Percentiles rank a stretch among this genome's conserved stretches.
Evolutionary conservation across 2,113 vertebrate species (phyloP).

Genomic region (Atherinomorus stipes): DNA sequence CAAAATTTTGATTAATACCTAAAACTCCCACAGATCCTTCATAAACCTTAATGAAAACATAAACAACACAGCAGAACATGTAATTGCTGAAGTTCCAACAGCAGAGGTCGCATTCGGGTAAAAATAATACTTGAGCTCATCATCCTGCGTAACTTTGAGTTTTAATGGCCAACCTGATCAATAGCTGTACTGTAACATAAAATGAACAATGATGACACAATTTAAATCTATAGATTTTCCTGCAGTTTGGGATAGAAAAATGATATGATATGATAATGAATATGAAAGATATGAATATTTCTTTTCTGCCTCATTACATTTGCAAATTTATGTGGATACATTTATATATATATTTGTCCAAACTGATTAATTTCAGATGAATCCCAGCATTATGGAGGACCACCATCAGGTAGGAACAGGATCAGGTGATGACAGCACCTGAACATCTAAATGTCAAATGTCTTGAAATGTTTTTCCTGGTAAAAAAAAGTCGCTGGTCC

Average conservation of each 20-base stretch:
- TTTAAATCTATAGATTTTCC: too few species aligned
- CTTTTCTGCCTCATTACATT: not conserved
- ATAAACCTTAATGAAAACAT: too few species aligned
- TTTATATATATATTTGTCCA: not conserved
- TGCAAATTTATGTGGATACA: not conserved
- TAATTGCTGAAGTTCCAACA: not conserved
- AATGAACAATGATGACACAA: too few species aligned
- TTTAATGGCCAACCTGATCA: too few species aligned
- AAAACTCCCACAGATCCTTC: too few species aligned
- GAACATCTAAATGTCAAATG: not conserved
- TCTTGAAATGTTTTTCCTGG: not conserved
- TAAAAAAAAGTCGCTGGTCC: not conserved
- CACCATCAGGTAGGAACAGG: slow-evolving; percentile 60
- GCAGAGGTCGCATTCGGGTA: not conserved
- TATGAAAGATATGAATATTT: not conserved
- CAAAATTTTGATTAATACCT: too few species aligned
- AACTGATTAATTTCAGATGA: slow-evolving; percentile 52
- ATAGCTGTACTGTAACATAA: too few species aligned
- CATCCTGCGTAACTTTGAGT: too few species aligned
- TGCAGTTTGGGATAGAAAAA: too few species aligned
- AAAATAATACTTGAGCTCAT: not conserved
- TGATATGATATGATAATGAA: too few species aligned
- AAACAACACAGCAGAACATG: not conserved
- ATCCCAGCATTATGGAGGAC: slow-evolving; percentile 52
- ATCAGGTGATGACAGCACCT: not conserved